A percentile compares a stretch with the other conserved stretches of the same genome.
These are phyloP conservation scores for Actias luna DNA, from an alignment of 2,888 invertebrate genomes.

Conservation along the genomic window DNA sequence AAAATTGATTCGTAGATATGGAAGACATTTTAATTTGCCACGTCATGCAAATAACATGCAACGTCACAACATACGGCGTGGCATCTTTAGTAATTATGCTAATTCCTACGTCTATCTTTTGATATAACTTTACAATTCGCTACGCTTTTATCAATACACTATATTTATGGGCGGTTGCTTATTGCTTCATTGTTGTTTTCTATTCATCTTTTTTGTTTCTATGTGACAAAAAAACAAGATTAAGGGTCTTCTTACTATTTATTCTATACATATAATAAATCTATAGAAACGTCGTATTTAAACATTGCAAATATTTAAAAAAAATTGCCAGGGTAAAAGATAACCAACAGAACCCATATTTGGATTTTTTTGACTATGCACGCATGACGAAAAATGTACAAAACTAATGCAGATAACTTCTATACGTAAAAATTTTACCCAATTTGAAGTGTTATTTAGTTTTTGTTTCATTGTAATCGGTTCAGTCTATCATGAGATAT, in stretches of 20 bases:
- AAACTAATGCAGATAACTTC: too few relatives aligned
- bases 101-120: slow-evolving; percentile 28
- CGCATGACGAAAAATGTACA: too few relatives aligned
- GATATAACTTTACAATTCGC: slow-evolving; percentile 25
- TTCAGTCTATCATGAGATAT: too few relatives aligned
- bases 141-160: slow-evolving; percentile 6
- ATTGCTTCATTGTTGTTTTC: slow-evolving; percentile 9
- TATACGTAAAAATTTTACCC: too few relatives aligned
- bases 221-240: neutral
- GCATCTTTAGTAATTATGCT: slow-evolving; percentile 35
- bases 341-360: too few relatives aligned
- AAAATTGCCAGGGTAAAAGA: too few relatives aligned
- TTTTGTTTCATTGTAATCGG: too few relatives aligned
- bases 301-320: too few relatives aligned
- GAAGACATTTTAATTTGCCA: neutral
- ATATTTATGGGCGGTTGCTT: slow-evolving; percentile 6
- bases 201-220: neutral
- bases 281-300: too few relatives aligned
- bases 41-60: slow-evolving; percentile 30
- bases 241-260: neutral
- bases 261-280: too few relatives aligned
- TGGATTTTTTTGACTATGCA: too few relatives aligned
- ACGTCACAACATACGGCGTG: slow-evolving; percentile 30
- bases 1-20: neutral
- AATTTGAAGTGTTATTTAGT: too few relatives aligned